Conservation (phyloP, 2,113 vertebrate species). For the Bubo bubo region DNA sequence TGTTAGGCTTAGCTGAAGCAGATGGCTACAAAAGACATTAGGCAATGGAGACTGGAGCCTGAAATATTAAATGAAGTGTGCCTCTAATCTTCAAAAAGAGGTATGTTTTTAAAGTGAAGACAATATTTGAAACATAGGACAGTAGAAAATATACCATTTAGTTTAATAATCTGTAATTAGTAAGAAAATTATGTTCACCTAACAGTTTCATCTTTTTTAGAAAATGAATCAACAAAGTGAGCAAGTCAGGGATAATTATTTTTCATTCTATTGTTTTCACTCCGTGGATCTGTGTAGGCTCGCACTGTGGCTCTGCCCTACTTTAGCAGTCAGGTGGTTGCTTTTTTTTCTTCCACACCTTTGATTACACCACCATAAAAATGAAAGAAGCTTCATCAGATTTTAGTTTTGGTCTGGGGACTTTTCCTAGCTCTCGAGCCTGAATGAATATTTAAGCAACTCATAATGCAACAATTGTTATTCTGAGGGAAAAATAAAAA, state of each 20-base stretch:
- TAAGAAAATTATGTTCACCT: not conserved
- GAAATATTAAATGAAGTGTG: not conserved
- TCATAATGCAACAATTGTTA: constrained; percentile 57
- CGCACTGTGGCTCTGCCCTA: not conserved
- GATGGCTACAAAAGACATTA: not conserved
- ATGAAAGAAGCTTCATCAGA: constrained; percentile 43
- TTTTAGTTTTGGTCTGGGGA: constrained; percentile 42
- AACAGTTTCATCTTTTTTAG: not conserved
- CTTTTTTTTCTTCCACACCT: not conserved
- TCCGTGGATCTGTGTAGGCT: not conserved
- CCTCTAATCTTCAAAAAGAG: not conserved
- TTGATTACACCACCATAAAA: constrained; percentile 32
- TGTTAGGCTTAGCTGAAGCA: not conserved
- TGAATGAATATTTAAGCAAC: constrained; percentile 66
- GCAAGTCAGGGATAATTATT: not conserved
- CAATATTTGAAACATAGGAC: not conserved
- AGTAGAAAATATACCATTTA: not conserved
- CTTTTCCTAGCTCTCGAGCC: not conserved
- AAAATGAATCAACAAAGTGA: not conserved
- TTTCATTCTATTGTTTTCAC: not conserved
- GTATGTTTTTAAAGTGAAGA: not conserved
- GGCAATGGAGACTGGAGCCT: accelerated
- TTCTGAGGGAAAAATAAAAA: constrained; percentile 45
- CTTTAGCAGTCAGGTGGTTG: constrained; percentile 11
- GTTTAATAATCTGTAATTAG: not conserved